Evolutionary conservation across 2,888 invertebrate species (phyloP).

Genomic region (Sepioteuthis lessoniana): DNA sequence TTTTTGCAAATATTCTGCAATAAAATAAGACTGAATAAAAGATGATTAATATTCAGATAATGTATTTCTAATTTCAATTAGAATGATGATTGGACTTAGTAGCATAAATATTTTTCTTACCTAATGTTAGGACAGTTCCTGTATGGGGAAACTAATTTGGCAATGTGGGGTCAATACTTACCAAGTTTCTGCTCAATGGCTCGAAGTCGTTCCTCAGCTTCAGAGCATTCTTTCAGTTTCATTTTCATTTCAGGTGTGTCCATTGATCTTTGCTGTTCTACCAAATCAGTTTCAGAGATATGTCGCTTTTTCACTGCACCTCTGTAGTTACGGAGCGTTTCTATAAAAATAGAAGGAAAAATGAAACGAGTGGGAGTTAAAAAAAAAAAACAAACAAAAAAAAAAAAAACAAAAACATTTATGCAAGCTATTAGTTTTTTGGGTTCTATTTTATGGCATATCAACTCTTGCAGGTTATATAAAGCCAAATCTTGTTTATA

Average conservation of each 20-base stretch:
- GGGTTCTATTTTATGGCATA: too few species aligned
- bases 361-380: not conserved
- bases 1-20: not conserved
- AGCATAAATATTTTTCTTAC: too few species aligned
- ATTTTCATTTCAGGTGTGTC: constrained; percentile 70
- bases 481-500: too few species aligned
- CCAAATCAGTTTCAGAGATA: constrained; percentile 67
- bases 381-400: not conserved
- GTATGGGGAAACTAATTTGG: not conserved
- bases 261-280: constrained; percentile 67
- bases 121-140: not conserved
- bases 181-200: constrained; percentile 71
- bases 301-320: constrained; percentile 62
- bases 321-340: constrained; percentile 66
- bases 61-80: too few species aligned
- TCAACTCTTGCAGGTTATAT: too few species aligned
- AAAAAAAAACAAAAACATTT: too few species aligned
- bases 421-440: too few species aligned
- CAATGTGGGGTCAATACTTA: constrained; percentile 52
- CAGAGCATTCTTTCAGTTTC: constrained; percentile 70
- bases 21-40: not conserved
- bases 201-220: constrained; percentile 68
- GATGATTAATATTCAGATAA: too few species aligned
- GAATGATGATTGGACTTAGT: too few species aligned
- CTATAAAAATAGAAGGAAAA: constrained; percentile 57